Conservation (phyloP, 2,113 vertebrate genomes). For the Sylvietta virens region DNA sequence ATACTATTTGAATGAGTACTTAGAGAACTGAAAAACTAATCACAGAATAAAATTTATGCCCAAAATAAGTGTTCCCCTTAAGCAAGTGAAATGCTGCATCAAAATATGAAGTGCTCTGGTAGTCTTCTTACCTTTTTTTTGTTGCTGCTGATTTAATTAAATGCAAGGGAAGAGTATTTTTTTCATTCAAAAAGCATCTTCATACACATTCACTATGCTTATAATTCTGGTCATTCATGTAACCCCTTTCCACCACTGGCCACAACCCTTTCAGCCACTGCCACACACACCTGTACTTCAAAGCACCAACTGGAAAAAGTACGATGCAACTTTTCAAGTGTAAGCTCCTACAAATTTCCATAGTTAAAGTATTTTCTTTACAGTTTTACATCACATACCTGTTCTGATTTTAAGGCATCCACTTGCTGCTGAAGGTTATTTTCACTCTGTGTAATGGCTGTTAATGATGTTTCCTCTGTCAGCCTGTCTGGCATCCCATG, state of each 20-base stretch:
- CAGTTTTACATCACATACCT: constrained; percentile 66
- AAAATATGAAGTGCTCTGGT: not conserved
- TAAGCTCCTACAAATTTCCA: not conserved
- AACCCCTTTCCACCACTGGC: not conserved
- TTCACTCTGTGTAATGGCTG: constrained; percentile 43
- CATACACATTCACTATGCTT: not conserved
- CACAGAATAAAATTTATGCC: not conserved
- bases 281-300: not conserved
- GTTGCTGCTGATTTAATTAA: not conserved
- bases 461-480: constrained; percentile 36
- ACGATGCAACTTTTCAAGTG: not conserved
- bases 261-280: not conserved
- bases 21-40: not conserved
- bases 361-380: not conserved
- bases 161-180: not conserved
- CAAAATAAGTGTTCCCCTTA: not conserved
- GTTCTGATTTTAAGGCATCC: constrained; percentile 69
- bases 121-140: not conserved
- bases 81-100: not conserved
- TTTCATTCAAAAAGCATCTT: not conserved
- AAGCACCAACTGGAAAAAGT: not conserved
- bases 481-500: constrained; percentile 43
- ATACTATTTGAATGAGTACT: not conserved
- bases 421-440: constrained; percentile 75
- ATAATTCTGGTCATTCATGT: not conserved